phyloP scores from a whole-genome alignment of 2,888 invertebrate species.

The Lypha dubia region DNA sequence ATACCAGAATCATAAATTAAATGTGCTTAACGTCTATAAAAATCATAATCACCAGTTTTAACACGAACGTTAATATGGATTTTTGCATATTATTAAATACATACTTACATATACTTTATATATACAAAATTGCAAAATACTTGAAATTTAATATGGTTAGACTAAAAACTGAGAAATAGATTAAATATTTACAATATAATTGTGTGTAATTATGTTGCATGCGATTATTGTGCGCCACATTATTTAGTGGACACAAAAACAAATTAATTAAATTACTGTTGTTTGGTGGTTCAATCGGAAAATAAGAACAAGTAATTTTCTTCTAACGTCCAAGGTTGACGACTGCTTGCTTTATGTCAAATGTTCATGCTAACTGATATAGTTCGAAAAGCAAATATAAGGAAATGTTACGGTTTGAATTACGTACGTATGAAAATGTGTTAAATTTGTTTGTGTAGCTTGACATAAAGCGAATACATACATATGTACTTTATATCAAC shows the following conservation, averaged over 20 bases:
- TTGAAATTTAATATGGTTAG: constrained; percentile 55
- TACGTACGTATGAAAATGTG: too few species aligned
- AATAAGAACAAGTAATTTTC: not conserved
- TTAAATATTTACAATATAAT: constrained; percentile 46
- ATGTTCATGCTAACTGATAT: too few species aligned
- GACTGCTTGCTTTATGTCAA: too few species aligned
- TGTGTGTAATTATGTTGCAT: constrained; percentile 58
- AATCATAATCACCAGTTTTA: constrained; percentile 68
- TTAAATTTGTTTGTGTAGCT: too few species aligned
- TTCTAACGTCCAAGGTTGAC: too few species aligned
- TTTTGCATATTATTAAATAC: constrained; percentile 42
- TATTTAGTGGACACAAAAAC: constrained; percentile 50
- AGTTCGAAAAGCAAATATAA: too few species aligned
- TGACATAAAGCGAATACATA: too few species aligned
- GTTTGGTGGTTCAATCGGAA: constrained; percentile 21
- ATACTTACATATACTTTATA: constrained; percentile 11
- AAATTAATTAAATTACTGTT: not conserved
- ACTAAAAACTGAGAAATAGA: constrained; percentile 38
- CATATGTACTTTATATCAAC: too few species aligned
- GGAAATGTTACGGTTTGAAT: too few species aligned
- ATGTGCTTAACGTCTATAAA: constrained; percentile 67
- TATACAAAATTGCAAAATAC: constrained; percentile 47
- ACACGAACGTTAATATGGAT: constrained; percentile 62
- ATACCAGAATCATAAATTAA: constrained; percentile 63
- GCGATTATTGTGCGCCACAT: constrained; percentile 56